A percentile compares a stretch with the other conserved stretches of the same genome.
Evolutionary conservation across 35 echinoderm and acorn worm genomes (phyloP).

Genomic region (Apostichopus parvimensis): DNA sequence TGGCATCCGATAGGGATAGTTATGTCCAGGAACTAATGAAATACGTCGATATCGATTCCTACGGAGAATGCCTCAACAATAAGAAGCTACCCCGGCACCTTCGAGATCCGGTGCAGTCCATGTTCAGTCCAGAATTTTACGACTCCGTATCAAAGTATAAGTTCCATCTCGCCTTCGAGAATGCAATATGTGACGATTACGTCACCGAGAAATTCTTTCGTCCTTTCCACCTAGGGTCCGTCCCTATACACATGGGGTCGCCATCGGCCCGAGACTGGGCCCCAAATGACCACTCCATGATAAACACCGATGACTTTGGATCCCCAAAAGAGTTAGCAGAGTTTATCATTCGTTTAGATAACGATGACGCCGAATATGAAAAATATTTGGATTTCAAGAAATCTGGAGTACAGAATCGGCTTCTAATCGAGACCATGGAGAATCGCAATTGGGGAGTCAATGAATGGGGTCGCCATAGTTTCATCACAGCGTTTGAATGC

Average conservation of each 20-base stretch:
- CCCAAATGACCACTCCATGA: conserved; percentile 70
- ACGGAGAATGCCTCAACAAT: conserved; percentile 85
- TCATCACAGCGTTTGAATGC: conserved; percentile 95
- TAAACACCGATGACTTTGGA: conserved; percentile 71
- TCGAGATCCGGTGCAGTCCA: conserved; percentile 70
- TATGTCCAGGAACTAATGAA: conserved; percentile 97
- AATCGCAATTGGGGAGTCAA: conserved; percentile 71
- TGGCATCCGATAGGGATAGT: conserved; percentile 86
- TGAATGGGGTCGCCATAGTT: conserved; percentile 58
- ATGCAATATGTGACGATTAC: conserved; percentile 97
- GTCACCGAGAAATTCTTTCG: conserved; percentile 94
- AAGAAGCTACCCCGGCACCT: conserved; percentile 72
- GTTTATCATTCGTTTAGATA: conserved; percentile 78
- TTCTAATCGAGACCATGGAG: conserved; percentile 55
- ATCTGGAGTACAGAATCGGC: conserved; percentile 62
- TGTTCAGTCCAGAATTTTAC: conserved; percentile 77
- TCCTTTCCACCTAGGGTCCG: conserved; percentile 86
- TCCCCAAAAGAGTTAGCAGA: conserved; percentile 71
- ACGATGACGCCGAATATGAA: conserved; percentile 79
- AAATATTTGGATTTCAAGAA: conserved; percentile 83
- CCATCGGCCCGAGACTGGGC: conserved; percentile 79
- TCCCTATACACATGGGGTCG: conserved; percentile 81
- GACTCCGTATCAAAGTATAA: conserved; percentile 88
- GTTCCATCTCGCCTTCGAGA: conserved; percentile 96
- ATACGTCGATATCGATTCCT: conserved; percentile 82